Evolutionary conservation across 2,797 vertebrate species (phyloP).

Genomic region (Tamandua tetradactyla): DNA sequence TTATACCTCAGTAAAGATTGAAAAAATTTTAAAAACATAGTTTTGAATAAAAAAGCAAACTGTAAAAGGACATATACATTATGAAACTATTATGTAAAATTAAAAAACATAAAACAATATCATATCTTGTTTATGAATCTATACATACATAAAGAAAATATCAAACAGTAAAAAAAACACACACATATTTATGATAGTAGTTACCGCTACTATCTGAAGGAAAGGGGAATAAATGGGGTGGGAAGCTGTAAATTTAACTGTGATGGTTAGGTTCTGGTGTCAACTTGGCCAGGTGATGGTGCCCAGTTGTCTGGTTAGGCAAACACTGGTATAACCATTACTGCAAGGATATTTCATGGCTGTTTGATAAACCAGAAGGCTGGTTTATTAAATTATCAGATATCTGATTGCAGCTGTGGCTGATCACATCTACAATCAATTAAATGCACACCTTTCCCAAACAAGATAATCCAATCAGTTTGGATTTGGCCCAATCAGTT

Average conservation of each 20-base stretch:
- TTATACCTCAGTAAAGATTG: background rate
- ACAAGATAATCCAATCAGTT: too few species aligned
- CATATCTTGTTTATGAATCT: background rate
- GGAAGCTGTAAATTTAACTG: background rate
- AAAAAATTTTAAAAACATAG: background rate
- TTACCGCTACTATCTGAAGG: background rate
- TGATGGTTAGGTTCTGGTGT: too few species aligned
- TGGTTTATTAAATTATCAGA: too few species aligned
- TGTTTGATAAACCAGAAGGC: too few species aligned
- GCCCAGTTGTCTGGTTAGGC: too few species aligned
- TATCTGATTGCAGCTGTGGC: too few species aligned
- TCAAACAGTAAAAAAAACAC: background rate
- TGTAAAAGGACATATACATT: background rate
- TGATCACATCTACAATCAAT: too few species aligned
- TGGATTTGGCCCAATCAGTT: too few species aligned
- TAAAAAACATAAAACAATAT: background rate
- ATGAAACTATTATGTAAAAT: background rate
- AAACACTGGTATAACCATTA: too few species aligned
- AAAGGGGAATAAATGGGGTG: background rate
- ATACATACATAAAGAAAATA: background rate
- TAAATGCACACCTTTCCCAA: too few species aligned
- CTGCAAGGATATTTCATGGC: too few species aligned
- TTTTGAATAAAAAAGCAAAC: background rate
- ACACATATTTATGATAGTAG: background rate
- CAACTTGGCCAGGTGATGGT: too few species aligned